Percentiles rank a stretch among this genome's conserved stretches.
Evolutionary conservation across 2,797 vertebrate species (phyloP).

Genomic region (Discoglossus pictus): DNA sequence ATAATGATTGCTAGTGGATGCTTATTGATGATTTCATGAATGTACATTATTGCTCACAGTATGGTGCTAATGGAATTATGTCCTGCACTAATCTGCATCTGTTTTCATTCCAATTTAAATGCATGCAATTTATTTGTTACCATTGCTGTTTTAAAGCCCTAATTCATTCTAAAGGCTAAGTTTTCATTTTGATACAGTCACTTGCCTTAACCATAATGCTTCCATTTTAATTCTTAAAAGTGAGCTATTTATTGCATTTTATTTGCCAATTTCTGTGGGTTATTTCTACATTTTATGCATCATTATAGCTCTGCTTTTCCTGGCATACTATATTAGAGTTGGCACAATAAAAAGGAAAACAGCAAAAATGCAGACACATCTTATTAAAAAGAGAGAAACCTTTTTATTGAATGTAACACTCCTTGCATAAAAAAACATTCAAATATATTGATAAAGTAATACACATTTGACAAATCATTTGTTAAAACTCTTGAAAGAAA

Average conservation of each 20-base stretch:
- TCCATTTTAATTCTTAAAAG: not conserved
- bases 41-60: slow-evolving; percentile 50
- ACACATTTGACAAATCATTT: too few species aligned
- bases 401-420: too few species aligned
- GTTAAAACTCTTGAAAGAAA: too few species aligned
- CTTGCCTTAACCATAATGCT: not conserved
- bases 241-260: not conserved
- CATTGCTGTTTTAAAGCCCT: slow-evolving; percentile 25
- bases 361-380: too few species aligned
- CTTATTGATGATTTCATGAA: slow-evolving; percentile 50
- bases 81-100: slow-evolving; percentile 46
- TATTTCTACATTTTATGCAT: not conserved
- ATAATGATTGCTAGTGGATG: slow-evolving; percentile 44
- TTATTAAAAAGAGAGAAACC: too few species aligned
- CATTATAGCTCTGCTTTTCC: too few species aligned
- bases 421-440: too few species aligned
- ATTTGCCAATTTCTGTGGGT: not conserved
- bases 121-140: slow-evolving; percentile 32
- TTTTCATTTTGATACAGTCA: slow-evolving; percentile 18
- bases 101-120: slow-evolving; percentile 48
- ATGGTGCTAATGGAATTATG: slow-evolving; percentile 50
- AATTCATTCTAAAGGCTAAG: slow-evolving; percentile 29
- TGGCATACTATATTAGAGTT: too few species aligned
- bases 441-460: too few species aligned
- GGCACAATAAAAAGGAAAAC: too few species aligned